Conservation (phyloP, 2,113 vertebrate genomes). For the Pseudolaguvia tuberculata region DNA sequence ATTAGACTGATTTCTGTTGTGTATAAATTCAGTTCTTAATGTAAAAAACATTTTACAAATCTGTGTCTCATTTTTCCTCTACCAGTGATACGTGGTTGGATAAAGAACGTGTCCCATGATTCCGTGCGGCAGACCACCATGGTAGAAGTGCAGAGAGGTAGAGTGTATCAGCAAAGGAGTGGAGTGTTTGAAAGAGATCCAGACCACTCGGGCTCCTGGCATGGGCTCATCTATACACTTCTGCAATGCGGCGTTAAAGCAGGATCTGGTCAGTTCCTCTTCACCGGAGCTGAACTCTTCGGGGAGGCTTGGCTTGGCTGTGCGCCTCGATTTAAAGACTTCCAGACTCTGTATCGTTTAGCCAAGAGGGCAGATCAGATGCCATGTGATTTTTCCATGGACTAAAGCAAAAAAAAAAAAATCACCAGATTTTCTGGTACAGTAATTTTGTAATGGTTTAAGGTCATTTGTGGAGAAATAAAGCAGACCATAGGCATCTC, state of each 20-base stretch:
- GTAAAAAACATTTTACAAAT: not conserved
- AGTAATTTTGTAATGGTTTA: not conserved
- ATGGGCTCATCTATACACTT: constrained; percentile 63
- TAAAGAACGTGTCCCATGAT: constrained; percentile 66
- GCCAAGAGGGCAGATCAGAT: constrained; percentile 64
- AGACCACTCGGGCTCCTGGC: constrained; percentile 53
- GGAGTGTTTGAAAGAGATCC: constrained; percentile 64
- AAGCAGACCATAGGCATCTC: constrained; percentile 12
- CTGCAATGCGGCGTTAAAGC: constrained; percentile 69
- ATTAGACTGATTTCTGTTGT: not conserved
- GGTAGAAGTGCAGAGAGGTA: constrained; percentile 60
- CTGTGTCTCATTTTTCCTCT: constrained; percentile 27
- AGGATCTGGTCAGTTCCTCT: constrained; percentile 76
- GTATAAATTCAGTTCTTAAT: not conserved
- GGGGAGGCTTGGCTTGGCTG: constrained; percentile 82
- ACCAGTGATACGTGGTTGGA: constrained; percentile 75
- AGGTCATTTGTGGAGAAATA: not conserved
- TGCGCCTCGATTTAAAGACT: constrained; percentile 76
- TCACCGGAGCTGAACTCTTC: constrained; percentile 77
- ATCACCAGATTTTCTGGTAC: not conserved
- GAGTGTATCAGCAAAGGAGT: constrained; percentile 72
- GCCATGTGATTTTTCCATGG: constrained; percentile 72
- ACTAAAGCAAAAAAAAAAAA: constrained; percentile 51
- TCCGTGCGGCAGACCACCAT: constrained; percentile 57
- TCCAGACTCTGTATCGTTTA: constrained; percentile 63